Percentiles rank a stretch among this genome's conserved stretches.
Evolutionary conservation across 2,888 invertebrate species (phyloP).

Genomic region (Vandiemenella viatica): DNA sequence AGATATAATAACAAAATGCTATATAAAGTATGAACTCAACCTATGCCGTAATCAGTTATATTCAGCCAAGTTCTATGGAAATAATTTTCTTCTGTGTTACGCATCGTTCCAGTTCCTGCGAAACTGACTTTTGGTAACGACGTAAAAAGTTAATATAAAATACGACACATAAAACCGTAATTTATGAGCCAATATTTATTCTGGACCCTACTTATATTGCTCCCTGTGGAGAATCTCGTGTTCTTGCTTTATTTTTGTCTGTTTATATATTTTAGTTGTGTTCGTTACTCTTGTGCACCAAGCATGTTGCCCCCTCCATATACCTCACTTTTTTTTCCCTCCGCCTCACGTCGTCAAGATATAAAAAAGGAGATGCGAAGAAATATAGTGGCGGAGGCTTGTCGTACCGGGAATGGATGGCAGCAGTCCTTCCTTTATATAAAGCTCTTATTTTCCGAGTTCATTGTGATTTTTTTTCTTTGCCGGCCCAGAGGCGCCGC

Average conservation of each 20-base stretch:
- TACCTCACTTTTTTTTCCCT: not conserved
- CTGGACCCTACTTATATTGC: not conserved
- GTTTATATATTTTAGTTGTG: not conserved
- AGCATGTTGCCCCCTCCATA: not conserved
- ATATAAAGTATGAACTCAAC: too few species aligned
- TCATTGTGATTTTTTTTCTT: too few species aligned
- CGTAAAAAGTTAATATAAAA: too few species aligned
- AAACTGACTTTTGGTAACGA: too few species aligned
- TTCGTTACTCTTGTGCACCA: not conserved
- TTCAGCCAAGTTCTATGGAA: too few species aligned
- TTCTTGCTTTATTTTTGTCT: not conserved
- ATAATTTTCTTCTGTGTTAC: too few species aligned
- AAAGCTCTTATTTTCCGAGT: too few species aligned
- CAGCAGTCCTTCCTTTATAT: not conserved
- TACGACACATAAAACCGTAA: not conserved
- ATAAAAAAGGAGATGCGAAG: not conserved
- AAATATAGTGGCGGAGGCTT: not conserved
- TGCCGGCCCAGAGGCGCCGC: too few species aligned
- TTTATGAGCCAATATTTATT: not conserved
- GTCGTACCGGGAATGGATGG: not conserved
- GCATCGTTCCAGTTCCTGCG: too few species aligned
- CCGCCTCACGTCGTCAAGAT: not conserved
- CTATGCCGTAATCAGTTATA: too few species aligned
- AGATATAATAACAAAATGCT: too few species aligned
- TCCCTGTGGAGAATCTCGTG: not conserved